Percentiles rank a stretch among this genome's conserved stretches.
phyloP scores from a whole-genome alignment of 2,113 vertebrate genomes.

The Zootoca vivipara region DNA sequence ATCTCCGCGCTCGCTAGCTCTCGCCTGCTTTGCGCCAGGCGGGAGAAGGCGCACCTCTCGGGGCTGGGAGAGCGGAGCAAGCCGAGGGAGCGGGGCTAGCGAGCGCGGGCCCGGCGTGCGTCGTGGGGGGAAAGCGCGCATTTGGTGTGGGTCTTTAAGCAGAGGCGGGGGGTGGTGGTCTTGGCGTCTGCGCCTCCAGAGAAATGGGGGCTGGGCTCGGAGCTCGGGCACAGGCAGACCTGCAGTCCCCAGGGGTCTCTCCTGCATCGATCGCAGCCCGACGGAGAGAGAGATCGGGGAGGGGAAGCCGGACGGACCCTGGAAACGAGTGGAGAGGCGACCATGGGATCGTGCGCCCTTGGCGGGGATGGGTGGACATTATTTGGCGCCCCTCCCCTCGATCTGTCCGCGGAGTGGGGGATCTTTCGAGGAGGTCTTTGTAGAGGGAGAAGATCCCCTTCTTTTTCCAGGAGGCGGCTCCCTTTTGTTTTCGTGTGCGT shows the following conservation, averaged over 20 bases:
- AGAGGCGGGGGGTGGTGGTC: not conserved
- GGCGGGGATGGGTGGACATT: not conserved
- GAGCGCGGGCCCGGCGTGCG: not conserved
- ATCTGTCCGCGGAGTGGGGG: not conserved
- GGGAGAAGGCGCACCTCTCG: not conserved
- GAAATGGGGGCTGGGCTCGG: not conserved
- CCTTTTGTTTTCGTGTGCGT: conserved; percentile 1
- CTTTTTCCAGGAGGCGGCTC: not conserved
- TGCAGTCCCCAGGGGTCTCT: not conserved
- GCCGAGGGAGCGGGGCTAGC: no score
- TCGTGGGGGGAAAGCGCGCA: not conserved
- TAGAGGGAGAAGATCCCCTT: not conserved
- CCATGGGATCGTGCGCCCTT: not conserved
- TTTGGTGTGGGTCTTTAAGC: not conserved
- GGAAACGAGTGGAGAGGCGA: not conserved
- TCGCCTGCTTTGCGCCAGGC: not conserved
- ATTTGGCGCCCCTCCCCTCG: not conserved
- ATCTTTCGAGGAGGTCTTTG: not conserved
- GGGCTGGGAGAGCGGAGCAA: not conserved
- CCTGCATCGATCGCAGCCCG: conserved; percentile 26
- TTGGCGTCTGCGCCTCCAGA: not conserved
- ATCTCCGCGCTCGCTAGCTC: not conserved
- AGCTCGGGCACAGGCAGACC: not conserved
- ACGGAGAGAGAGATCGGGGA: not conserved
- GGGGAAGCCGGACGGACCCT: no score